phyloP scores from a whole-genome alignment of 2,797 vertebrate genomes.

The Falco biarmicus region DNA sequence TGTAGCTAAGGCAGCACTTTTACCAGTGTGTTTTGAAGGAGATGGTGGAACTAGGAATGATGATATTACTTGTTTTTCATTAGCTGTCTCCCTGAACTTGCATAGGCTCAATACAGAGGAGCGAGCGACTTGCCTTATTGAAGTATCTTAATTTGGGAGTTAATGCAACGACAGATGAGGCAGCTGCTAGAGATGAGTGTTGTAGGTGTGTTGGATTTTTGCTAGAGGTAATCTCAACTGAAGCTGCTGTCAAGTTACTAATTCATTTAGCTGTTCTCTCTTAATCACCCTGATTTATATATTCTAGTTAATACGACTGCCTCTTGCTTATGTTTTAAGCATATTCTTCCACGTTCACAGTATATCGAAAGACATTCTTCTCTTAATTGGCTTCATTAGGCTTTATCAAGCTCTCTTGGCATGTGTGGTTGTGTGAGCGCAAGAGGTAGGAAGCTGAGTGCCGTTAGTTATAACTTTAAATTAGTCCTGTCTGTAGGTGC shows the following conservation, averaged over 20 bases:
- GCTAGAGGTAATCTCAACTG: background rate
- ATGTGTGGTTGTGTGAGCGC: background rate
- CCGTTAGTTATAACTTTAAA: background rate
- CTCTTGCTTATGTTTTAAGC: background rate
- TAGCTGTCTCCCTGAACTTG: background rate
- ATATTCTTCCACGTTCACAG: accelerated
- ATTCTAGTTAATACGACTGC: background rate
- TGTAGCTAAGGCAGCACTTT: slow-evolving; percentile 43
- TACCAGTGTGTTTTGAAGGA: background rate
- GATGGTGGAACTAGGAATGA: slow-evolving; percentile 15
- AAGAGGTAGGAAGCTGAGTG: background rate
- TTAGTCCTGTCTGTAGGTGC: background rate
- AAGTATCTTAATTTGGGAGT: background rate
- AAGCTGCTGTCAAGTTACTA: background rate
- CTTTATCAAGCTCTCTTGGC: background rate
- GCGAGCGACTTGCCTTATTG: background rate
- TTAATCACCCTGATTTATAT: background rate
- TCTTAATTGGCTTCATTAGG: background rate
- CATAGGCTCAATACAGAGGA: background rate
- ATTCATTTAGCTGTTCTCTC: background rate
- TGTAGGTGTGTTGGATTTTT: background rate
- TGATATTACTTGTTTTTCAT: slow-evolving; percentile 1
- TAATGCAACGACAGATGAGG: background rate
- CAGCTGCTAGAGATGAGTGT: background rate
- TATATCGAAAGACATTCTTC: background rate